Base-by-base conservation (phyloP, 2,797 vertebrate species). In the Echeneis naucrates region DNA sequence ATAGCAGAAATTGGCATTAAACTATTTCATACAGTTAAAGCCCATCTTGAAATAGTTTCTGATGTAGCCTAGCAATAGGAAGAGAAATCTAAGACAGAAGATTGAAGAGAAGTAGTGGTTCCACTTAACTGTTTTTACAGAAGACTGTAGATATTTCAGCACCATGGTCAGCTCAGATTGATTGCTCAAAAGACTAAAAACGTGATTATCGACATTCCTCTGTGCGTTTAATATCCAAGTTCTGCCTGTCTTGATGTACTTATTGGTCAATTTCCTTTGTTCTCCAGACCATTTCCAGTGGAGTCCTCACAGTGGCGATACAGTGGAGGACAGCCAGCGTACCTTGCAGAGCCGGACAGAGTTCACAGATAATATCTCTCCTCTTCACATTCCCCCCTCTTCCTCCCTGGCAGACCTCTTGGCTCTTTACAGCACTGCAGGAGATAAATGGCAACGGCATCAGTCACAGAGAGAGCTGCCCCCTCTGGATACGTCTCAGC, bases 351-450 rank as follows among this genome's bases (percentile, higher is more conserved):
- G 40, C 0, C 52, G 5, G 0, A 3, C 35, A 9, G 68, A 75
- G 4, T 45, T 69, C 44, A 4, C 71, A 33, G 82, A 78, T 2
- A 23, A 19, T 21, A 48, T 0, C 14, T 73, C 79, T 71, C 68
- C 77, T 27, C 58, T 73, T 61, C 72, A 50, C 0, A 12, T 50
- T 0, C 16, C 72, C 54, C 42, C 80, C 35, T 77, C 80, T 1
- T 54, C 19, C 54, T 92, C 92, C 59, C 84, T 93, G 60, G 75
- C 77, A 9, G 92, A 94, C 71, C 88, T 94, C n/a, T 63, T 94
- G 52, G 80, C 81, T 53, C 66, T 85, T 27, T 78, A 85, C 8
- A 45, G 62, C 2, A 65, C 38, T 32, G 19, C 51, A 4, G 69
- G 61, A 1, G 83, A 78, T 33, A 30, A 60, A 30, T 71, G 67